These are phyloP conservation scores for Drosophila cognata DNA, from an alignment of 2,888 invertebrate genomes.

Conservation along the genomic window DNA sequence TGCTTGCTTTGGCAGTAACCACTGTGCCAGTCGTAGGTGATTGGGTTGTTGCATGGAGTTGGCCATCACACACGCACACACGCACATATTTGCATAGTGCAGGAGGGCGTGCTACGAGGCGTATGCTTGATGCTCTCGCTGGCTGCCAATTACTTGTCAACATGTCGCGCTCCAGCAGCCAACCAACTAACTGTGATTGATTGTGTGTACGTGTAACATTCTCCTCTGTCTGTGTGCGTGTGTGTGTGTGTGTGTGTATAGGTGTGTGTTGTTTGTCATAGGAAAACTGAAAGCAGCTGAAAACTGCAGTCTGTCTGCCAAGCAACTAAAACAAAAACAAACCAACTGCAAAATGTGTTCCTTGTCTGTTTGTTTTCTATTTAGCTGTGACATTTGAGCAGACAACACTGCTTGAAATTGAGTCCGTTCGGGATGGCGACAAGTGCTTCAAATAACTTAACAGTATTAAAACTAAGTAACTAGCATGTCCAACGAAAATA, in stretches of 20 bases:
- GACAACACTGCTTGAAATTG: conserved; percentile 36
- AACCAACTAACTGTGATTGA: conserved; percentile 64
- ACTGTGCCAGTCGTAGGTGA: not conserved
- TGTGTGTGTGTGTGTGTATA: conserved; percentile 9
- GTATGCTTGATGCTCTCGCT: conserved; percentile 44
- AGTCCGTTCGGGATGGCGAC: conserved; percentile 35
- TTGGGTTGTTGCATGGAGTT: not conserved
- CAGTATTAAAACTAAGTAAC: conserved; percentile 30
- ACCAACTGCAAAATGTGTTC: not conserved
- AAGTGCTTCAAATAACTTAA: conserved; percentile 3
- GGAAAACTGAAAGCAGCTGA: conserved; percentile 20
- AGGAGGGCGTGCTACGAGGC: conserved; percentile 46
- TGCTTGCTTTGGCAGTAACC: not conserved
- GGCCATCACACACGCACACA: conserved; percentile 5
- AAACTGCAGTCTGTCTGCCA: conserved; percentile 22
- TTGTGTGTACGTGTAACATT: conserved; percentile 42
- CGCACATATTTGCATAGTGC: conserved; percentile 55
- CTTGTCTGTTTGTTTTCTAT: conserved; percentile 5
- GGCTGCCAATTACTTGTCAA: conserved; percentile 67
- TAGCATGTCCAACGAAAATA: conserved; percentile 44
- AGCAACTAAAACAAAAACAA: conserved; percentile 12
- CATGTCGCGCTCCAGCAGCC: conserved; percentile 61
- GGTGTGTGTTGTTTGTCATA: conserved; percentile 12
- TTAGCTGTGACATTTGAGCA: conserved; percentile 18
- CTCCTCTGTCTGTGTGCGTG: conserved; percentile 3